phyloP scores from a whole-genome alignment of 2,113 vertebrate genomes.

The Tenebrosternarchus preto region DNA sequence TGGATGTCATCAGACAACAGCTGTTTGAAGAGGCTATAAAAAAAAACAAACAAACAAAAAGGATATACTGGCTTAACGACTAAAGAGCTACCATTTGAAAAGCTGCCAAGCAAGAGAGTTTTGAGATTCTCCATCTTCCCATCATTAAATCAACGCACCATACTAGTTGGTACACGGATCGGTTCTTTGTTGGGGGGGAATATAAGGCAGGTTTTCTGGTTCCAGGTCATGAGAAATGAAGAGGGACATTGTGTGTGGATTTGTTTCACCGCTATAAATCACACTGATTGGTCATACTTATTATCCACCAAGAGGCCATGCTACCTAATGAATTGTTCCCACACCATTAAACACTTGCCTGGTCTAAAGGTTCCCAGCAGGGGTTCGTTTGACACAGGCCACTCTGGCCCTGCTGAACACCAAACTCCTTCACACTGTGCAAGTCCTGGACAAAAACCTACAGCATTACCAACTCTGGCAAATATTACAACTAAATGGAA shows the following conservation, averaged over 20 bases:
- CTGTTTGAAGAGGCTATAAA: slow-evolving; percentile 53
- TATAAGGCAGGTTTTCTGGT: not conserved
- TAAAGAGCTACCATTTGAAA: slow-evolving; percentile 37
- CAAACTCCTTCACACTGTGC: not conserved
- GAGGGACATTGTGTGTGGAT: slow-evolving; percentile 25
- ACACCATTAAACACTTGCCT: slow-evolving; percentile 56
- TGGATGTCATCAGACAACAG: slow-evolving; percentile 64
- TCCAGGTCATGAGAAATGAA: not conserved
- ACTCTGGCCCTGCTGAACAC: slow-evolving; percentile 1
- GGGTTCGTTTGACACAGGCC: not conserved
- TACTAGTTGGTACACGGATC: not conserved
- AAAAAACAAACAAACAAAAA: slow-evolving; percentile 2
- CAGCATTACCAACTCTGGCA: not conserved
- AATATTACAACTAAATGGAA: not conserved
- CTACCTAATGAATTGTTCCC: slow-evolving; percentile 52
- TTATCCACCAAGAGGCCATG: slow-evolving; percentile 57
- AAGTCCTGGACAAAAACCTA: not conserved
- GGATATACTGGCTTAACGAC: slow-evolving; percentile 44
- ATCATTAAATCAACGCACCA: slow-evolving; percentile 13
- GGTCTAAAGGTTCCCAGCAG: slow-evolving; percentile 43
- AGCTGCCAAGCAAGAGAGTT: slow-evolving; percentile 1
- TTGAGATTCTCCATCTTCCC: not conserved
- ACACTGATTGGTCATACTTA: slow-evolving; percentile 57
- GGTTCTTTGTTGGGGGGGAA: not conserved
- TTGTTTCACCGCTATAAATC: slow-evolving; percentile 57